Conservation (phyloP, 2,113 vertebrate genomes). For the Oncorhynchus kisutch region DNA sequence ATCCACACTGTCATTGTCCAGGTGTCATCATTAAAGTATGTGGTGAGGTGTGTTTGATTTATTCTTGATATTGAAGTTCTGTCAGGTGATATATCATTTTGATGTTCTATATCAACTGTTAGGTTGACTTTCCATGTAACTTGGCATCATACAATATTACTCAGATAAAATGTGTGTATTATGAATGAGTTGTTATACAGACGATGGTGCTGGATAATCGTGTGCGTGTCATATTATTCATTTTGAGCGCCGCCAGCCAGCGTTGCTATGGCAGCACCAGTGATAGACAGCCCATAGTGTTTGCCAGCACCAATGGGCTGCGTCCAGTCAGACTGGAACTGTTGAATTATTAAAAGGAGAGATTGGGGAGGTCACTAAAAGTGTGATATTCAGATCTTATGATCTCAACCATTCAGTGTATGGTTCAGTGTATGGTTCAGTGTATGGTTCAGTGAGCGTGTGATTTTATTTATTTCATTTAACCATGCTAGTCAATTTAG, state of each 20-base stretch:
- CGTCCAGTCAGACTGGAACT: constrained; percentile 51
- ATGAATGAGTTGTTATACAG: background rate
- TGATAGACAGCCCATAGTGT: constrained; percentile 17
- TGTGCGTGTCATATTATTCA: constrained; percentile 42
- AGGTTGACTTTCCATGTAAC: background rate
- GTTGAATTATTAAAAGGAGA: constrained; percentile 67
- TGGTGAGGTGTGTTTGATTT: background rate
- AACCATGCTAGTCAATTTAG: no score
- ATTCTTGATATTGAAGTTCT: background rate
- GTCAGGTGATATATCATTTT: background rate
- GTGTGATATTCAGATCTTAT: constrained; percentile 34
- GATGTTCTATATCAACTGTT: background rate
- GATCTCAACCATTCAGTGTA: constrained; percentile 12
- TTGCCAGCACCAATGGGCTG: constrained; percentile 34
- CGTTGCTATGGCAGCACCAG: constrained; percentile 19
- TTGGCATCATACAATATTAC: background rate
- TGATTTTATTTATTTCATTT: no score
- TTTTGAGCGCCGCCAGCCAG: constrained; percentile 23
- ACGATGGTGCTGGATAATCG: background rate
- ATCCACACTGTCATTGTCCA: background rate
- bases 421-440: no score
- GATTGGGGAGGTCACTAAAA: constrained; percentile 57
- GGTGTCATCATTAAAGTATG: no score
- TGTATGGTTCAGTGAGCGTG: no score
- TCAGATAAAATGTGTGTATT: background rate